Percentiles rank a stretch among this genome's conserved stretches.
These are phyloP conservation scores for Thalassophryne amazonica DNA, from an alignment of 2,797 vertebrate genomes.

Conservation along the genomic window DNA sequence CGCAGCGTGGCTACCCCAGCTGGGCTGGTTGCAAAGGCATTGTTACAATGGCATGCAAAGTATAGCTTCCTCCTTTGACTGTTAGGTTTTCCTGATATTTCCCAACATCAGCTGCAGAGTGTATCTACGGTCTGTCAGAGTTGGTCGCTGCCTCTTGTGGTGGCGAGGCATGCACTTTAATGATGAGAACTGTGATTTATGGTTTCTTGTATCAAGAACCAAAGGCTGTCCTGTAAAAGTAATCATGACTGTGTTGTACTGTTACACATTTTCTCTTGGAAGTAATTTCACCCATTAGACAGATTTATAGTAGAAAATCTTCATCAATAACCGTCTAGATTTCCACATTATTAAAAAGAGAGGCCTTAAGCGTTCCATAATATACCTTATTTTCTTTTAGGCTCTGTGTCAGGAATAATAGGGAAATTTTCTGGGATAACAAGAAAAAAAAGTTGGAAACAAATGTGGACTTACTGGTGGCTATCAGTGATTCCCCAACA, in stretches of 20 bases:
- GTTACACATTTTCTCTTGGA: conserved; percentile 32
- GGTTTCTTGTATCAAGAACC: conserved; percentile 19
- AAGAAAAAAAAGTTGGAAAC: background rate
- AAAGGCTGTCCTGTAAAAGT: conserved; percentile 47
- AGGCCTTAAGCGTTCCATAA: conserved; percentile 1
- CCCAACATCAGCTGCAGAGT: background rate
- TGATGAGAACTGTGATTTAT: conserved; percentile 13
- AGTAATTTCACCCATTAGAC: conserved; percentile 33
- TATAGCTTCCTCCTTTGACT: conserved; percentile 29
- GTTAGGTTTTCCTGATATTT: conserved; percentile 15
- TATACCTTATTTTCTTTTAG: conserved; percentile 4
- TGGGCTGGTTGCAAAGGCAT: conserved; percentile 30
- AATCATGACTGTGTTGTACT: conserved; percentile 36
- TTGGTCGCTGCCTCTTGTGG: background rate
- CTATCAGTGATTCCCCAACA: too few species aligned
- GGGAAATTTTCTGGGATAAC: background rate
- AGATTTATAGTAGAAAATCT: conserved; percentile 38
- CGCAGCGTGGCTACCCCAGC: too few species aligned
- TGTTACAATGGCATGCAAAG: conserved; percentile 11
- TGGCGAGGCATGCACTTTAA: conserved; percentile 2
- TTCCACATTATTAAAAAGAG: conserved; percentile 20
- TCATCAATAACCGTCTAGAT: conserved; percentile 27
- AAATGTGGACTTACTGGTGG: background rate
- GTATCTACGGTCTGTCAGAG: conserved; percentile 3
- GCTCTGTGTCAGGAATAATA: conserved; percentile 18